Percentiles rank a stretch among this genome's conserved stretches.
Conservation (phyloP, 2,888 invertebrate species). For the Ornithoptera priamus region DNA sequence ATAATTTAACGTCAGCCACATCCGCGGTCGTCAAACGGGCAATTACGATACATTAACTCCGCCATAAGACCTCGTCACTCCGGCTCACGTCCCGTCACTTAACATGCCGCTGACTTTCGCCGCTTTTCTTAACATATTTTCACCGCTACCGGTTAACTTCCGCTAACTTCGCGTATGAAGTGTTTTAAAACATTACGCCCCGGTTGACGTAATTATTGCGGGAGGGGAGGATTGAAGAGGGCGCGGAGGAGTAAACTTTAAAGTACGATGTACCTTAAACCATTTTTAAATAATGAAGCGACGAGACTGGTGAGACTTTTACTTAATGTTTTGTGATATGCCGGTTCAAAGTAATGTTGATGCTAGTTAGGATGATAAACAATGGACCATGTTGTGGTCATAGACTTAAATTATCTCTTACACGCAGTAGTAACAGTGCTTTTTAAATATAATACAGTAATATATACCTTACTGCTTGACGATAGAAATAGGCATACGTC, state of each 20-base stretch:
- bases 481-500: too few species aligned
- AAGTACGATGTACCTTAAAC: constrained; percentile 41
- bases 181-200: constrained; percentile 66
- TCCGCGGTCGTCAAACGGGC: constrained; percentile 33
- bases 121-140: constrained; percentile 54
- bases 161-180: constrained; percentile 59
- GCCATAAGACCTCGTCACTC: constrained; percentile 15
- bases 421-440: too few species aligned
- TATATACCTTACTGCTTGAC: too few species aligned
- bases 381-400: too few species aligned
- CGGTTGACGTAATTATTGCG: constrained; percentile 58
- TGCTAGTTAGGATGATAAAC: too few species aligned
- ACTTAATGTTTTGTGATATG: too few species aligned
- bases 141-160: constrained; percentile 51
- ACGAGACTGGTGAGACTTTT: too few species aligned
- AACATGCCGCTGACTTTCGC: constrained; percentile 39
- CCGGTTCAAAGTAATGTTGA: too few species aligned
- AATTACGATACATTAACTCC: constrained; percentile 48
- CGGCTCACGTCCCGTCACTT: constrained; percentile 31
- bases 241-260: constrained; percentile 42
- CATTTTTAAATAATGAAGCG: too few species aligned
- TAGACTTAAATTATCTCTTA: too few species aligned
- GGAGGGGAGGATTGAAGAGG: constrained; percentile 27
- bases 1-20: constrained; percentile 34
- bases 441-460: too few species aligned